Conservation (phyloP, 1,140 invertebrate species). For the Heliconius himera region DNA sequence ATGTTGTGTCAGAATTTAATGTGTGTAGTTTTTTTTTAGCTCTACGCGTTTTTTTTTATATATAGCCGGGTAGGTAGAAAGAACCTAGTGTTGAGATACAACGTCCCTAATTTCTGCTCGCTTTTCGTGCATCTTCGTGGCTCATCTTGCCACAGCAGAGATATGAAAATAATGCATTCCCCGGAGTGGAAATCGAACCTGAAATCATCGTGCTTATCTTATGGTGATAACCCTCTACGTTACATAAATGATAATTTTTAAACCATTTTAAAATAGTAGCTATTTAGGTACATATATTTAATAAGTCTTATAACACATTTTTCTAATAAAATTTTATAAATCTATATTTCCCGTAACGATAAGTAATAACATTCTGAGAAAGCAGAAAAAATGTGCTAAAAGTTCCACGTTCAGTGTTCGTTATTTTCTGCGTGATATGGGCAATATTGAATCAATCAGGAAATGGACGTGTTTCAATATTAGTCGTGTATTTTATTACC, state of each 20-base stretch:
- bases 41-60: no score
- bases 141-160: no score
- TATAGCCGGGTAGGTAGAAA: no score
- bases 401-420: not conserved
- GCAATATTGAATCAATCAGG: constrained; percentile 9
- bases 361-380: not conserved
- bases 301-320: not conserved
- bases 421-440: not conserved
- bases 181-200: no score
- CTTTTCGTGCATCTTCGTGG: no score
- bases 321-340: not conserved
- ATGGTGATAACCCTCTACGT: no score
- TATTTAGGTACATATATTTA: not conserved
- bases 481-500: constrained; percentile 3
- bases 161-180: not conserved
- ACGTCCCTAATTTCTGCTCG: no score
- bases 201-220: no score
- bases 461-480: not conserved
- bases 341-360: not conserved
- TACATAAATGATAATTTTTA: no score
- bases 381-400: constrained; percentile 1
- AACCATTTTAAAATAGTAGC: no score
- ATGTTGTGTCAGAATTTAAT: not conserved
- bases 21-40: no score
- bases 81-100: no score